Evolutionary conservation across 2,797 vertebrate genomes (phyloP), one percentile per base, ranked within the genome.

Genomic region (Fundulus diaphanus): DNA sequence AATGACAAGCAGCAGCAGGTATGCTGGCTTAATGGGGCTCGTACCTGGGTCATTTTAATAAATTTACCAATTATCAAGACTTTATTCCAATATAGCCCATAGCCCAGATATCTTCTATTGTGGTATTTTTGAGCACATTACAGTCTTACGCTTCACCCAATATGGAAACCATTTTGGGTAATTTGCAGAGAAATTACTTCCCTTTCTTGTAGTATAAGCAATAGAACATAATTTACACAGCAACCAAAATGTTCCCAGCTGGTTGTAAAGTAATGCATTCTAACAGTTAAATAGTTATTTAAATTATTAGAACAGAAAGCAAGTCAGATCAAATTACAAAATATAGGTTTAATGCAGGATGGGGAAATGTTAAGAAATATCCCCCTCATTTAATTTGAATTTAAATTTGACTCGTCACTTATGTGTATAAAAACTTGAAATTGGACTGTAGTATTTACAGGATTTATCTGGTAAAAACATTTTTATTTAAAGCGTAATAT

Each of bases 31-130:
- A 90, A 92, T 92, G 85, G 86, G 85, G 78, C 91, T 92, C 81
- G 79, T 86, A 77, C 83, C 74, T 74, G 77, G 93, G 91, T 95
- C 89, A 94, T 94, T 95, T 94, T 91, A 93, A 94, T 94, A 94
- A 80, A 93, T 90, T 91, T 87, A 88, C 91, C 87, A 94, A 94
- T 94, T 94, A 93, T 86, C 89, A 84, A 73, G 78, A 83, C 90
- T 90, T 92, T 80, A 88, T 90, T 91, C 92, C 86, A 88, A 88
- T 90, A 83, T 85, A 88, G 86, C 89, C 90, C 80, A 78, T 57
- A 90, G 89, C 89, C 80, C 82, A 77, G 86, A 83, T 87, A 18
- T 76, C 77, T 82, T 77, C 75, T 78, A 78, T 84, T 69, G 80
- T 82, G 85, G 80, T 90, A 85, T 81, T 92, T 87, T 88, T 31